These are phyloP conservation scores for Papilio aristodemus DNA, from an alignment of 1,140 invertebrate genomes.

Conservation along the genomic window DNA sequence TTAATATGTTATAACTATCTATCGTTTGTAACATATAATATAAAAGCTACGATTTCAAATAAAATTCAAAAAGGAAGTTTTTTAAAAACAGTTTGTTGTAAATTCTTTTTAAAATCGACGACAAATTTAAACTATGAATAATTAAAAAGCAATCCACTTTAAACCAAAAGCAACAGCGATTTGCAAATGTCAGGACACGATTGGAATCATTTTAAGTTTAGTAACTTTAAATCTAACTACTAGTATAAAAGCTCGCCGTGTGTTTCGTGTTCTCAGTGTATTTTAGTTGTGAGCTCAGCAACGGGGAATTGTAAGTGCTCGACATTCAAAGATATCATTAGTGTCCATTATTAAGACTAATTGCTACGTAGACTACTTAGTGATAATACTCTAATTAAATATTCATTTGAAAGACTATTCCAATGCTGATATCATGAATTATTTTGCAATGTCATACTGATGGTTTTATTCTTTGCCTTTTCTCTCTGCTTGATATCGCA, in stretches of 20 bases:
- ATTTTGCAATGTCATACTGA: no score
- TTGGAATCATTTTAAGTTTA: slow-evolving; percentile 17
- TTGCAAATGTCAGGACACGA: slow-evolving; percentile 1
- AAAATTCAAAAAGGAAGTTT: no score
- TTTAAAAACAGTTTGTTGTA: no score
- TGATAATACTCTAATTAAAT: slow-evolving; percentile 9
- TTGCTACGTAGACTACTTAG: not conserved
- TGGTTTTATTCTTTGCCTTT: no score
- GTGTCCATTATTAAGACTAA: slow-evolving; percentile 17
- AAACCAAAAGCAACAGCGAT: not conserved
- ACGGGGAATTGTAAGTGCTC: slow-evolving; percentile 16
- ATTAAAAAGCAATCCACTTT: not conserved
- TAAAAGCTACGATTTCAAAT: no score
- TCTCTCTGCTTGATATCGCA: no score
- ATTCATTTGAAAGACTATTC: slow-evolving; percentile 7
- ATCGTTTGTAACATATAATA: no score
- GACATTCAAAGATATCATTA: slow-evolving; percentile 4
- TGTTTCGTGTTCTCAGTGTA: slow-evolving; percentile 12
- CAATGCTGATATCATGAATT: not conserved
- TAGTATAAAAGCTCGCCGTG: not conserved
- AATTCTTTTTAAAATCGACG: no score
- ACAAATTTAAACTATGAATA: not conserved
- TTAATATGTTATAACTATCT: no score
- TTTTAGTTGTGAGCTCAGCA: not conserved
- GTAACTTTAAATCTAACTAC: not conserved